These are phyloP conservation scores for Centroberyx gerrardi DNA, from an alignment of 2,797 vertebrate species.

Conservation along the genomic window DNA sequence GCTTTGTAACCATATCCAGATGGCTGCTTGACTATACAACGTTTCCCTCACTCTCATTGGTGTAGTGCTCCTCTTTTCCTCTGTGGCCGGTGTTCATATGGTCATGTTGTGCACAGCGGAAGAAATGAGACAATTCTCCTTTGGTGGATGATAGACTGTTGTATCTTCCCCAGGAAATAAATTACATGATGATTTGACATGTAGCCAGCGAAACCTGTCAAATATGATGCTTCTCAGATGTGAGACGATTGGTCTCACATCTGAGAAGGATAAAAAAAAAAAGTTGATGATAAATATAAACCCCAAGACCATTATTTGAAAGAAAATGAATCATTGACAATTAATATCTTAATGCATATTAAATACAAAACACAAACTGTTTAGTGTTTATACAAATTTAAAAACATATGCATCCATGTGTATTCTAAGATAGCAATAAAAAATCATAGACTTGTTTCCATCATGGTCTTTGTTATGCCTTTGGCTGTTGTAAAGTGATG, in stretches of 20 bases:
- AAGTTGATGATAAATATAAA: background rate
- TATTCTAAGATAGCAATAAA: too few relatives aligned
- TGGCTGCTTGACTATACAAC: conserved; percentile 43
- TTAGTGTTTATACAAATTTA: background rate
- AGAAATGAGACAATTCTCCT: conserved; percentile 19
- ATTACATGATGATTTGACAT: conserved; percentile 55
- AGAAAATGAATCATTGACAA: background rate
- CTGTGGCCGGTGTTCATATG: conserved; percentile 49
- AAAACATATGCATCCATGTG: too few relatives aligned
- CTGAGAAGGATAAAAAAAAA: background rate
- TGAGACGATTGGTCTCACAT: background rate
- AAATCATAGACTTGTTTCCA: too few relatives aligned
- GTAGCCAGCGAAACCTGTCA: background rate
- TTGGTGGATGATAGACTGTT: conserved; percentile 36
- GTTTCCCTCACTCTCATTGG: conserved; percentile 24
- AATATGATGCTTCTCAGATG: background rate
- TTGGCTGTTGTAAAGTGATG: too few relatives aligned
- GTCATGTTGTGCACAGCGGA: conserved; percentile 64
- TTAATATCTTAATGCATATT: too few relatives aligned
- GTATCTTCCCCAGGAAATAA: conserved; percentile 64
- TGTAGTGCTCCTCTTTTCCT: conserved; percentile 34
- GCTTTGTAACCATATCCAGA: conserved; percentile 75
- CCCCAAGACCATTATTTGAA: background rate
- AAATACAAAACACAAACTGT: too few relatives aligned
- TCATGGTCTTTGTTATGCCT: too few relatives aligned